A percentile compares a stretch with the other conserved stretches of the same genome.
Evolutionary conservation across 2,113 vertebrate species (phyloP).

Genomic region (Muscicapa adusta): DNA sequence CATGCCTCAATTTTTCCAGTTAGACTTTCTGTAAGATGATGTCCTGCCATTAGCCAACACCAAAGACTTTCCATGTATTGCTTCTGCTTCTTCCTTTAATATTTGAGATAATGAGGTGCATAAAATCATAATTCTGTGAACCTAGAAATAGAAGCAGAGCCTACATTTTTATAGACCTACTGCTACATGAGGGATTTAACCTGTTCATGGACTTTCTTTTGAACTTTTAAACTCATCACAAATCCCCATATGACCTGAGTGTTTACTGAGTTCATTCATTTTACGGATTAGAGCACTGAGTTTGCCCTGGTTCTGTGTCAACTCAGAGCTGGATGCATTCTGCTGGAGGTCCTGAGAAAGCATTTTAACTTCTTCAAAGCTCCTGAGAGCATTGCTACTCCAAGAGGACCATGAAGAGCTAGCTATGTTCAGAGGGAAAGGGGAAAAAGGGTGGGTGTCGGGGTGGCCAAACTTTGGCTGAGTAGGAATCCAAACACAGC

Average conservation of each 20-base stretch:
- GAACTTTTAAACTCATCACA: neutral
- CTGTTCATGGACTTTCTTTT: neutral
- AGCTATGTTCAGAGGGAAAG: neutral
- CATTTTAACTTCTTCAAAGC: neutral
- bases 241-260: neutral
- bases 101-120: neutral
- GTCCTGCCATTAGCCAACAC: neutral
- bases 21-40: neutral
- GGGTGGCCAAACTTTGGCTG: neutral
- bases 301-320: neutral
- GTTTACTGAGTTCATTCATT: neutral
- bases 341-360: neutral
- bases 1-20: neutral
- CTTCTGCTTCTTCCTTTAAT: neutral
- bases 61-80: neutral
- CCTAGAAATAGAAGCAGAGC: neutral
- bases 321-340: neutral
- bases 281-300: neutral
- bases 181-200: neutral
- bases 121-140: neutral
- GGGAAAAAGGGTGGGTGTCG: neutral
- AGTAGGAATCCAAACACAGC: neutral
- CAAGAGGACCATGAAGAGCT: neutral
- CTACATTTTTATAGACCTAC: neutral
- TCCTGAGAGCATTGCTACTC: neutral